Evolutionary conservation across 2,888 invertebrate genomes (phyloP), one percentile per base, ranked within the genome.

Genomic region (Exephanes ischioxanthus): DNA sequence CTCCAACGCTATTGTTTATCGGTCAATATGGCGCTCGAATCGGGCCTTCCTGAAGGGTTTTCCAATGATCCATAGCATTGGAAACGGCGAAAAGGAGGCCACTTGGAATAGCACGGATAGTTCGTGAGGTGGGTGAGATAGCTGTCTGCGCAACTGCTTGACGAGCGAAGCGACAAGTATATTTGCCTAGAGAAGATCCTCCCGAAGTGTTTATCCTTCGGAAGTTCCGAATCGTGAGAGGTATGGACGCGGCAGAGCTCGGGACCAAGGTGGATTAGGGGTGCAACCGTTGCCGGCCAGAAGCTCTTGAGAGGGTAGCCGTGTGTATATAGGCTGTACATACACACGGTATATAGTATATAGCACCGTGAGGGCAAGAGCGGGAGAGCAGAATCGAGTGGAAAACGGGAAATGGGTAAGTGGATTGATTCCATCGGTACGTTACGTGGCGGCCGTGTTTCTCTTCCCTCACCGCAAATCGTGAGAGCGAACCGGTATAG

Each of bases 231-330:
- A 81, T 84, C 75, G 71, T 78, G 67, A 66, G 72, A 80, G 72
- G 58, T 85, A 61, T 83, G 85, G 86, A 82, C 81, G 83, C 88
- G 79, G 72, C 73, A 84, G 87, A 87, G 77, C 84, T 77, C 80
- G 77, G 86, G 78, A 14, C 22, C 33, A 73, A 78, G 73, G 81
- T 70, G 84, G 81, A 84, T 85, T 73, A 78, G 68, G 84, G 67
- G 73, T 66, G 63, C 81, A 66, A 68, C 86, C 80, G 66, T 37
- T 71, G 26, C 73, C 37, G 61, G 87, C 75, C 86, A 88, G 89
- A 91, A 90, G 91, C 90, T 91, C 90, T 90, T 90, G 88, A 89
- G 89, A 90, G 61, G 67, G 77, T 53, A 53, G 30, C 30, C 16
- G 61, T 61, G 61, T 61, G 26, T 61, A 26, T 61, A 61, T 61